Evolutionary conservation across 2,888 invertebrate species (phyloP).

Genomic region (Aelia acuminata): DNA sequence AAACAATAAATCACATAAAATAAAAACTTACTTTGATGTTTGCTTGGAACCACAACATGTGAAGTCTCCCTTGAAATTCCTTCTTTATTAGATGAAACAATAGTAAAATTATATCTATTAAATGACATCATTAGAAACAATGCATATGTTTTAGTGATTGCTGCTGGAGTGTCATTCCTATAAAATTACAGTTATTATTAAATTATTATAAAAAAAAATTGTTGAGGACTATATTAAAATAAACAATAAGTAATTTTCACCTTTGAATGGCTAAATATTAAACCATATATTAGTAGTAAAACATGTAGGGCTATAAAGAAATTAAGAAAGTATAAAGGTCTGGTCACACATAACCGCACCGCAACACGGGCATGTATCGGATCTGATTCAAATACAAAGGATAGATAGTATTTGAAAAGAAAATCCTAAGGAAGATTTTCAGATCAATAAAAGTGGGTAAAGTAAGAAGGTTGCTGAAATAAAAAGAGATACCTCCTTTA

Average conservation of each 20-base stretch:
- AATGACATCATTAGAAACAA: constrained; percentile 73
- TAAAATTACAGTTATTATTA: constrained; percentile 58
- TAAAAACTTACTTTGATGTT: constrained; percentile 71
- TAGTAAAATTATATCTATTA: constrained; percentile 72
- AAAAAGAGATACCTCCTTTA: too few species aligned
- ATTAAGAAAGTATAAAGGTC: background rate
- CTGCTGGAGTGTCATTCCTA: constrained; percentile 70
- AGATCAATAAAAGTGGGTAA: too few species aligned
- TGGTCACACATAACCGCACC: too few species aligned
- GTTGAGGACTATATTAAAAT: background rate
- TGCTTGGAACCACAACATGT: constrained; percentile 75
- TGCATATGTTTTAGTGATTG: constrained; percentile 76
- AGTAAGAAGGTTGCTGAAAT: too few species aligned
- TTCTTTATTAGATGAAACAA: constrained; percentile 76
- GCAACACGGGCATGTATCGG: too few species aligned
- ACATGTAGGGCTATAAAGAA: background rate
- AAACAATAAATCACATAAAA: background rate
- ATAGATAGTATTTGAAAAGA: too few species aligned
- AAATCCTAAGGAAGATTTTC: too few species aligned
- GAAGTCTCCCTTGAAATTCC: constrained; percentile 75
- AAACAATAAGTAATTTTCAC: background rate
- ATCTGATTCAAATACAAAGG: too few species aligned
- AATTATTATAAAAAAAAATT: too few species aligned
- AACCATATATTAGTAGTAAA: background rate
- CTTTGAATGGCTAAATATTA: background rate